Percentiles rank a stretch among this genome's conserved stretches.
Conservation (phyloP, 2,888 invertebrate species). For the Eilema depressum region DNA sequence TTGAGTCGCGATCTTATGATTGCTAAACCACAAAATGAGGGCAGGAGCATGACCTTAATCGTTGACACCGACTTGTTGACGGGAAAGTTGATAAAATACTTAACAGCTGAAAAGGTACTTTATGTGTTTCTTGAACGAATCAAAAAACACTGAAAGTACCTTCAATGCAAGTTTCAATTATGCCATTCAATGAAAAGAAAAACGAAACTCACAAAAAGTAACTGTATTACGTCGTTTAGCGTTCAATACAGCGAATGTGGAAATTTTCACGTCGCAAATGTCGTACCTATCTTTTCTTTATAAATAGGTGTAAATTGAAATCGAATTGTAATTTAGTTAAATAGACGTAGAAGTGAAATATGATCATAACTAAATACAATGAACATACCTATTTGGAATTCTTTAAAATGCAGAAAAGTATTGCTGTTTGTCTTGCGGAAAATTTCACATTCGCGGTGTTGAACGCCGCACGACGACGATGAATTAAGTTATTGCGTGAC, state of each 20-base stretch:
- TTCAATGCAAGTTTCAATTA: constrained; percentile 2
- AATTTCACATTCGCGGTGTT: constrained; percentile 1
- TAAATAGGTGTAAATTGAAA: background rate
- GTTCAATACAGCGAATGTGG: background rate
- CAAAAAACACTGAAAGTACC: background rate
- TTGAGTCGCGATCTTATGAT: background rate
- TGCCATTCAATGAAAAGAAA: background rate
- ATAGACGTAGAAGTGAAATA: background rate
- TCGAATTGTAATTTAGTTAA: background rate
- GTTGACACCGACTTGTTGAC: background rate
- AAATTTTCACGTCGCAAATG: background rate
- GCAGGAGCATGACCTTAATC: constrained; percentile 9
- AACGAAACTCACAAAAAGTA: background rate
- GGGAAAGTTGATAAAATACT: background rate
- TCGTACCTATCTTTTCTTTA: background rate
- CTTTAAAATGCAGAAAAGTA: background rate
- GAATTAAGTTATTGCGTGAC: constrained; percentile 1
- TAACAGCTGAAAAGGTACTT: background rate
- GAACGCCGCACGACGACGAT: background rate
- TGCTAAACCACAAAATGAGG: constrained; percentile 3
- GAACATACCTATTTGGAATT: too few relatives aligned
- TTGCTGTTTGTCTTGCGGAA: background rate
- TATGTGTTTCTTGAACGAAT: too few relatives aligned
- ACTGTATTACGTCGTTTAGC: background rate
- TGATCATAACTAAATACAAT: background rate